A percentile compares a stretch with the other conserved stretches of the same genome.
phyloP scores from a whole-genome alignment of 2,797 vertebrate species.

The Enteromius mattozi region DNA sequence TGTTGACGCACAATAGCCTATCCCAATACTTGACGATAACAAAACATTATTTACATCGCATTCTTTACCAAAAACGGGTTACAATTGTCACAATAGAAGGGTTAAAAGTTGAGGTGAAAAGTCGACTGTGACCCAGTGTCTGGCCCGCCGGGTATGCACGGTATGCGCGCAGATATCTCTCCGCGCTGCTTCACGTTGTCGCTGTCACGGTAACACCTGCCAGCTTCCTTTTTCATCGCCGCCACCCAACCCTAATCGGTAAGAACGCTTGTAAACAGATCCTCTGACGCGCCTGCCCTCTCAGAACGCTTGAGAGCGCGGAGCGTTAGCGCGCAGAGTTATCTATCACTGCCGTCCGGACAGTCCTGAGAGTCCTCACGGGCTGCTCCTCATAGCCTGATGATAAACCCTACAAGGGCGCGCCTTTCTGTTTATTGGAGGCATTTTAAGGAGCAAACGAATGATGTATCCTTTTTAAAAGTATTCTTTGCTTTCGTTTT shows the following conservation, averaged over 20 bases:
- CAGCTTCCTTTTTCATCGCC: slow-evolving; percentile 62
- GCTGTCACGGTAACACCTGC: slow-evolving; percentile 56
- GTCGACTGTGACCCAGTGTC: not conserved
- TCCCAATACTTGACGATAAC: not conserved
- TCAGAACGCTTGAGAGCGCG: slow-evolving; percentile 2
- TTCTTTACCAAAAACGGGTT: not conserved
- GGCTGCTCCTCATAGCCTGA: not conserved
- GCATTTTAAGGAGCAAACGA: not conserved
- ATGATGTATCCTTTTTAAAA: not conserved
- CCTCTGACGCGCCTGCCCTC: slow-evolving; percentile 2
- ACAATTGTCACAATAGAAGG: not conserved
- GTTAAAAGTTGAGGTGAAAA: not conserved
- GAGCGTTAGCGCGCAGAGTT: not conserved
- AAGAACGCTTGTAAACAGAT: slow-evolving; percentile 15
- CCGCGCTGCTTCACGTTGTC: slow-evolving; percentile 18
- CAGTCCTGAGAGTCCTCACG: slow-evolving; percentile 20
- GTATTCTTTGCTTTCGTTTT: not conserved
- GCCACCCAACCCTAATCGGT: slow-evolving; percentile 35
- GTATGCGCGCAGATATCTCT: not conserved
- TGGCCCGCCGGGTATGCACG: not conserved
- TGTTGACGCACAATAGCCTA: not conserved
- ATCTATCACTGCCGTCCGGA: slow-evolving; percentile 34
- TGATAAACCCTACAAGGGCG: not conserved
- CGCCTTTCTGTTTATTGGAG: not conserved
- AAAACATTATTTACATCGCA: not conserved